Evolutionary conservation across 2,888 invertebrate species (phyloP).

Genomic region (Anoplius nigerrimus): DNA sequence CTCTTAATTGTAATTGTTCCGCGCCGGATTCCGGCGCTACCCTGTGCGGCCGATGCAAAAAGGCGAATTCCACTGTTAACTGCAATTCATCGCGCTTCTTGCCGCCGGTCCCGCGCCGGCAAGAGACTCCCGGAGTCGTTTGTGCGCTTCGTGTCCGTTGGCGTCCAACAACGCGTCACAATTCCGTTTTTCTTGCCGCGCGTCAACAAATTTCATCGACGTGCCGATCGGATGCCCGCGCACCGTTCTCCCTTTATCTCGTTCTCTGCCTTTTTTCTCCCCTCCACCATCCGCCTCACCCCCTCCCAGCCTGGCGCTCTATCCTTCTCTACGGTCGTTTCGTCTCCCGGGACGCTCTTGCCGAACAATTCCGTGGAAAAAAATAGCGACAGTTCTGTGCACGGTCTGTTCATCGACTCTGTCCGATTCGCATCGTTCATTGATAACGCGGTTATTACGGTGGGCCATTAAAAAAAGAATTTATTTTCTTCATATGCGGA

Average conservation of each 20-base stretch:
- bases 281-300: no score
- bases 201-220: constrained; percentile 68
- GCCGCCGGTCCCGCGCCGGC: constrained; percentile 2
- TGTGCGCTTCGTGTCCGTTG: constrained; percentile 24
- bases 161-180: constrained; percentile 60
- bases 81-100: constrained; percentile 64
- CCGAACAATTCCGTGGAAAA: not conserved
- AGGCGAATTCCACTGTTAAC: constrained; percentile 72
- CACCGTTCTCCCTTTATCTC: not conserved
- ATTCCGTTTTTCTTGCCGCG: constrained; percentile 62
- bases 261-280: not conserved
- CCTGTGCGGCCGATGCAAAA: constrained; percentile 62
- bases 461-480: no score
- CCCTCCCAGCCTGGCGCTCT: no score
- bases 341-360: not conserved
- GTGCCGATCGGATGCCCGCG: constrained; percentile 55
- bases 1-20: constrained; percentile 75
- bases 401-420: no score
- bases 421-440: no score
- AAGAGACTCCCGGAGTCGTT: constrained; percentile 9
- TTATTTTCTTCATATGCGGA: no score
- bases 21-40: constrained; percentile 69
- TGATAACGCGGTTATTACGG: no score
- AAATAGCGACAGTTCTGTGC: not conserved
- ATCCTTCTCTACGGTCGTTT: not conserved